A percentile compares a stretch with the other conserved stretches of the same genome.
Evolutionary conservation across 2,113 vertebrate genomes (phyloP).

Genomic region (Elanoides forficatus): DNA sequence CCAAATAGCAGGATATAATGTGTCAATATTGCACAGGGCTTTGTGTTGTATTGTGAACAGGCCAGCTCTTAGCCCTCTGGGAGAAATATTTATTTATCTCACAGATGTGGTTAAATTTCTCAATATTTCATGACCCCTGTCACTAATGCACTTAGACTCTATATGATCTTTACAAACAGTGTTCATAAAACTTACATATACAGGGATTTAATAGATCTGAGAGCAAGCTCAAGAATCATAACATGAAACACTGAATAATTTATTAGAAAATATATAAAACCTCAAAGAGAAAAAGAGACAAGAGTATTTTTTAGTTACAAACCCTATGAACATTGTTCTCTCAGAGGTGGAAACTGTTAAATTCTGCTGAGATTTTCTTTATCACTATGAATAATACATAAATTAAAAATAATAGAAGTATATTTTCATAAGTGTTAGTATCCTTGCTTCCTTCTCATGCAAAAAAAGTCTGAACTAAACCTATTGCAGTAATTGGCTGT

Average conservation of each 20-base stretch:
- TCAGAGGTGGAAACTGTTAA: not conserved
- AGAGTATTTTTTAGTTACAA: not conserved
- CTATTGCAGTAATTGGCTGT: not conserved
- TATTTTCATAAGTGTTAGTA: not conserved
- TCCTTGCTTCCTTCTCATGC: not conserved
- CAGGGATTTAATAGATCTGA: conserved; percentile 25
- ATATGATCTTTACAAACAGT: conserved; percentile 6
- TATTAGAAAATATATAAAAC: not conserved
- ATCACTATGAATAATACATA: not conserved
- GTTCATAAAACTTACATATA: conserved; percentile 23
- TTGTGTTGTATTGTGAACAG: not conserved
- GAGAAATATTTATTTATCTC: conserved; percentile 23
- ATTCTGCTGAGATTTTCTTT: not conserved
- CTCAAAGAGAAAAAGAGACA: not conserved
- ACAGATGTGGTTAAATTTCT: conserved; percentile 20
- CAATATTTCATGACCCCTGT: conserved; percentile 34
- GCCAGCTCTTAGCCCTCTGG: not conserved
- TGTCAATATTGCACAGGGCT: conserved; percentile 6
- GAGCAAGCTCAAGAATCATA: not conserved
- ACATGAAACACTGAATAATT: not conserved
- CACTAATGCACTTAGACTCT: conserved; percentile 1
- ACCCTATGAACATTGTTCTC: not conserved
- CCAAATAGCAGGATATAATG: not conserved
- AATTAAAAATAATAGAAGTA: not conserved
- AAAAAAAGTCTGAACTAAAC: not conserved